These are phyloP conservation scores for Limosa lapponica DNA, from an alignment of 2,797 vertebrate species.

Conservation along the genomic window DNA sequence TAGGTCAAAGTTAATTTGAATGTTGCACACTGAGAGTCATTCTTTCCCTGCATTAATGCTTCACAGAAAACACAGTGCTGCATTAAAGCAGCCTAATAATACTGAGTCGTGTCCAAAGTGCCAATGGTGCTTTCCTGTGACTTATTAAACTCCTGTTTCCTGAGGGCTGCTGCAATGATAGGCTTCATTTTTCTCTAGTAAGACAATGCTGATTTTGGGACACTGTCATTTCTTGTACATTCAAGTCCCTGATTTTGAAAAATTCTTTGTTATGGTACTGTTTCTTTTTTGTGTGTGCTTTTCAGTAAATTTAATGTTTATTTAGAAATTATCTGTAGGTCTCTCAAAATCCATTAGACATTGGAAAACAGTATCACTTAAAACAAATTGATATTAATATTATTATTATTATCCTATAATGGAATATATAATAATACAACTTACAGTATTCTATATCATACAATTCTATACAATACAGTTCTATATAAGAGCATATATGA, in stretches of 20 bases:
- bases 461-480: background rate
- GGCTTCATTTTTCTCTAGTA: background rate
- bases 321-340: background rate
- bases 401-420: background rate
- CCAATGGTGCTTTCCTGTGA: background rate
- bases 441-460: background rate
- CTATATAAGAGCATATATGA: background rate
- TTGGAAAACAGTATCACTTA: background rate
- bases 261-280: background rate
- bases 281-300: background rate
- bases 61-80: background rate
- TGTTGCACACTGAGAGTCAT: background rate
- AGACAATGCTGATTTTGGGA: background rate
- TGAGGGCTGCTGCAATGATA: background rate
- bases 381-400: background rate
- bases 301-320: background rate
- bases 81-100: background rate
- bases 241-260: background rate
- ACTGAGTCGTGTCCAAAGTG: background rate
- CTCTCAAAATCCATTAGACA: background rate
- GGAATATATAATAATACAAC: background rate
- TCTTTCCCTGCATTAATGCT: background rate
- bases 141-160: background rate
- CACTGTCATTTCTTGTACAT: accelerated
- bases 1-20: conserved; percentile 6